Evolutionary conservation across 2,888 invertebrate genomes (phyloP).

Genomic region (Temnothorax rugatulus): DNA sequence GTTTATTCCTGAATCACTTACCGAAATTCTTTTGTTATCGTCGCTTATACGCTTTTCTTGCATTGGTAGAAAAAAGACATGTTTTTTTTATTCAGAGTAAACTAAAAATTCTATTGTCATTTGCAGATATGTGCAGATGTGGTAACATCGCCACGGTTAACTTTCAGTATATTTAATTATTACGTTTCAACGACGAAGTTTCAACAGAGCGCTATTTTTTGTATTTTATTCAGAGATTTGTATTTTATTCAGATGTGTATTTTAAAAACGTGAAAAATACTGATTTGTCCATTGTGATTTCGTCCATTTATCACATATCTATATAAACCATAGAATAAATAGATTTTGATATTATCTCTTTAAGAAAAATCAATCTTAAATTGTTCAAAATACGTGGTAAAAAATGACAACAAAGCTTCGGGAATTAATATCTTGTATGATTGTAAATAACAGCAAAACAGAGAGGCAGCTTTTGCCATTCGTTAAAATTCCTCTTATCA

Average conservation of each 20-base stretch:
- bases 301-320: background rate
- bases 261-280: background rate
- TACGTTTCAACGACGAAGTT: background rate
- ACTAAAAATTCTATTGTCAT: background rate
- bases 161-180: background rate
- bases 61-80: background rate
- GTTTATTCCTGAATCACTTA: background rate
- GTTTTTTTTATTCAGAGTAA: background rate
- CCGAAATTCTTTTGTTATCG: slow-evolving; percentile 5
- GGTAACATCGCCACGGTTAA: background rate
- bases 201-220: background rate
- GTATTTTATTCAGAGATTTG: background rate
- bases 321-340: background rate
- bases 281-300: background rate
- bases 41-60: slow-evolving; percentile 1
- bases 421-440: background rate
- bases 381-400: background rate
- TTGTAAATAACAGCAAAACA: background rate
- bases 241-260: background rate
- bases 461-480: background rate
- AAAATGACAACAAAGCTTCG: background rate
- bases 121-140: background rate
- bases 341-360: background rate
- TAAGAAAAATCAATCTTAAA: background rate
- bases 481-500: background rate